Conservation (phyloP, 2,888 invertebrate genomes). For the Drosophila macrospina region DNA sequence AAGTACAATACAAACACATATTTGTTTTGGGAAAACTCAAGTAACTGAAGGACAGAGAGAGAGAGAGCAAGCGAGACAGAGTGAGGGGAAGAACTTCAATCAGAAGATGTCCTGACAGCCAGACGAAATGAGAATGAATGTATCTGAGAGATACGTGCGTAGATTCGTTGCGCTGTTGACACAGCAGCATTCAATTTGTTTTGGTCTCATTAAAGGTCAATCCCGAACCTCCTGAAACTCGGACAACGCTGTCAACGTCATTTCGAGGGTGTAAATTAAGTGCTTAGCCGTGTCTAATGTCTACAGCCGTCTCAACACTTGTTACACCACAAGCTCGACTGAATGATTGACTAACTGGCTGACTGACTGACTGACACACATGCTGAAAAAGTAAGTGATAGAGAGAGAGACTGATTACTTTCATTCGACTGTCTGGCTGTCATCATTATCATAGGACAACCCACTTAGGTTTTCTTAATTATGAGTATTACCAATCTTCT, state of each 20-base stretch:
- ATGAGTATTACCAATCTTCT: constrained; percentile 41
- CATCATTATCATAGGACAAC: constrained; percentile 11
- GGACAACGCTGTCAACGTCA: constrained; percentile 28
- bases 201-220: constrained; percentile 72
- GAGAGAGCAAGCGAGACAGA: constrained; percentile 47
- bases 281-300: constrained; percentile 83
- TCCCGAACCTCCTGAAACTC: constrained; percentile 27
- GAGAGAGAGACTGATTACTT: constrained; percentile 16
- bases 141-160: constrained; percentile 39
- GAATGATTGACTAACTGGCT: constrained; percentile 20
- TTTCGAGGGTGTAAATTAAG: constrained; percentile 82
- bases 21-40: constrained; percentile 61
- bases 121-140: constrained; percentile 47
- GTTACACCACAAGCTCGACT: constrained; percentile 54
- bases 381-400: neutral
- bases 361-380: constrained; percentile 14
- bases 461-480: constrained; percentile 48
- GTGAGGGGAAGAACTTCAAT: constrained; percentile 25
- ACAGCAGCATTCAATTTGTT: constrained; percentile 73
- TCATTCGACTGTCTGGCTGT: constrained; percentile 10
- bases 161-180: constrained; percentile 66
- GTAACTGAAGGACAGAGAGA: constrained; percentile 23
- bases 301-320: constrained; percentile 61
- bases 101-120: constrained; percentile 42
- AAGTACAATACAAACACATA: constrained; percentile 53